These are phyloP conservation scores for Triops cancriformis DNA, from an alignment of 1,140 invertebrate genomes.

Conservation along the genomic window DNA sequence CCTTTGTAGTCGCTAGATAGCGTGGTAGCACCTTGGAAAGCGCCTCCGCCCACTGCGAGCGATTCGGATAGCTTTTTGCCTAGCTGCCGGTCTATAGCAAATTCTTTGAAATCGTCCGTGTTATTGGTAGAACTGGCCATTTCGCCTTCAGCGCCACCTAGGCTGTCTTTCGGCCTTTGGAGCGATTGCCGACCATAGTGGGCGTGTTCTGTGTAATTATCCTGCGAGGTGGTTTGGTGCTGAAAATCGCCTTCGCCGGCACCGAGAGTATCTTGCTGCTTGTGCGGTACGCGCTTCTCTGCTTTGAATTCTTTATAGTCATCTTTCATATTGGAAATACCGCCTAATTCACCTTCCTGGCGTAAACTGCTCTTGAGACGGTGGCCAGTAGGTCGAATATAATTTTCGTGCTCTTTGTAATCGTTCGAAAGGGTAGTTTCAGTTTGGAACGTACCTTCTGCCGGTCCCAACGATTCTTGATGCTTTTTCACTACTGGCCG, in stretches of 20 bases:
- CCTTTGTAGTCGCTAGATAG: not conserved
- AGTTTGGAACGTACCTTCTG: not conserved
- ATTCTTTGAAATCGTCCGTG: not conserved
- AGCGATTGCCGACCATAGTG: not conserved
- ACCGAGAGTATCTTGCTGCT: not conserved
- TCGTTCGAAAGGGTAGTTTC: not conserved
- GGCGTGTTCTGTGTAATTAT: not conserved
- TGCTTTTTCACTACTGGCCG: not conserved
- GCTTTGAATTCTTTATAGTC: not conserved
- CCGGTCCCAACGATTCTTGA: not conserved
- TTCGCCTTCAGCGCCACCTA: not conserved
- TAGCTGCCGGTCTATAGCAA: not conserved
- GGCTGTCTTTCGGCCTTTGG: not conserved
- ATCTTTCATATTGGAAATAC: not conserved
- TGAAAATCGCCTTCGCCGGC: not conserved
- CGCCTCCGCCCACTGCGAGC: not conserved
- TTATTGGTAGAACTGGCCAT: not conserved
- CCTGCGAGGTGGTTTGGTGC: not conserved
- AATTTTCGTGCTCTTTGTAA: not conserved
- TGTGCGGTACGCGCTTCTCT: not conserved
- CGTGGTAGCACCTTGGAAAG: not conserved
- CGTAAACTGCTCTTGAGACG: not conserved
- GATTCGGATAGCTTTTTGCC: not conserved
- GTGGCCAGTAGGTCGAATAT: not conserved
- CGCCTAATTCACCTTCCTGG: not conserved